These are phyloP conservation scores for Sminthurides aquaticus DNA, from an alignment of 2,888 invertebrate genomes.

Conservation along the genomic window DNA sequence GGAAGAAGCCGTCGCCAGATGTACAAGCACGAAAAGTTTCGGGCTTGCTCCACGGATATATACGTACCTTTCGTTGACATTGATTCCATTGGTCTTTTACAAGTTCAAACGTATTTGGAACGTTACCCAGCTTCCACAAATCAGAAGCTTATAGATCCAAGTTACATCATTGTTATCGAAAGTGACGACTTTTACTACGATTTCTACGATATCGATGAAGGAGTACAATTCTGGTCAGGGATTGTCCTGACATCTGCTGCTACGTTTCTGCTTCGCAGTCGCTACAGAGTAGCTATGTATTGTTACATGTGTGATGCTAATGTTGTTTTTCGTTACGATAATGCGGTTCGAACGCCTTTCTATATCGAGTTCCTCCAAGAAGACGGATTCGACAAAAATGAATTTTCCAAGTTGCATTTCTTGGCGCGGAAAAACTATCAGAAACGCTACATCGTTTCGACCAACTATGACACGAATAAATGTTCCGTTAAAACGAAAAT, in stretches of 20 bases:
- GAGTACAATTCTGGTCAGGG: background rate
- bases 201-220: background rate
- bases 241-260: background rate
- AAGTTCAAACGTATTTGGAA: background rate
- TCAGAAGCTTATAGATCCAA: background rate
- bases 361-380: no score
- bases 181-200: background rate
- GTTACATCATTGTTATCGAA: background rate
- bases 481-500: background rate
- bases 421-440: background rate
- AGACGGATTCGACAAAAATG: background rate
- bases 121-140: background rate
- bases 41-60: background rate
- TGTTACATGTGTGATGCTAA: background rate
- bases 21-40: no score
- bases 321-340: no score
- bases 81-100: background rate
- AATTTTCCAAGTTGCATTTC: background rate
- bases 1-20: no score
- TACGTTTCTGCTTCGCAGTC: background rate
- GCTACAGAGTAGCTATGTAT: background rate
- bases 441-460: background rate
- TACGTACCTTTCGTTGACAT: background rate
- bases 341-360: no score
- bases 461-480: background rate